Evolutionary conservation across 2,113 vertebrate species (phyloP).

Genomic region (Mohoua ochrocephala): DNA sequence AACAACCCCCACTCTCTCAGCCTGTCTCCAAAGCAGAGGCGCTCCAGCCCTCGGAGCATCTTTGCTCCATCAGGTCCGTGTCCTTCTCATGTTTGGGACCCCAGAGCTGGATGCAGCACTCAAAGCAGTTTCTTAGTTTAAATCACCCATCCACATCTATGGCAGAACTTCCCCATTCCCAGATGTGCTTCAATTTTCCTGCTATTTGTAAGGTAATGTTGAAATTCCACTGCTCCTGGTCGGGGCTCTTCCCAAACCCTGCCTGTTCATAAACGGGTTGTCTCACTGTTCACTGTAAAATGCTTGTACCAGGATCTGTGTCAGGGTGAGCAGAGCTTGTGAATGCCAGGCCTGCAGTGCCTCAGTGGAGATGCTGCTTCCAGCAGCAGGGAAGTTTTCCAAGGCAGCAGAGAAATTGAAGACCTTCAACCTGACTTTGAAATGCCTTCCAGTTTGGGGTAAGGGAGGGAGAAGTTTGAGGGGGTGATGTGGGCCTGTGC

Average conservation of each 20-base stretch:
- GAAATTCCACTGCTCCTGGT: background rate
- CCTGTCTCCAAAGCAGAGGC: background rate
- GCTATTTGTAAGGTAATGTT: accelerated
- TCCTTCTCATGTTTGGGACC: background rate
- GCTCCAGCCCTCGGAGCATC: background rate
- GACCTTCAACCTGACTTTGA: background rate
- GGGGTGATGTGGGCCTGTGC: background rate
- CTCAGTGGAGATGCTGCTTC: background rate
- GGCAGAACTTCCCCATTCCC: background rate
- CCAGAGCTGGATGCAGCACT: background rate
- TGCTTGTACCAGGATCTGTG: background rate
- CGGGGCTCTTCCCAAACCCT: background rate
- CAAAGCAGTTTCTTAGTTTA: background rate
- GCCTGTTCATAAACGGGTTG: background rate
- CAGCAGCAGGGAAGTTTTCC: background rate
- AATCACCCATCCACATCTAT: background rate
- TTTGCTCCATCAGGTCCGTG: background rate
- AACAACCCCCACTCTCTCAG: background rate
- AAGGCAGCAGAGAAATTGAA: background rate
- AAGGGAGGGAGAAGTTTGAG: background rate
- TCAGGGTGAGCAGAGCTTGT: accelerated
- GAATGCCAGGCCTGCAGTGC: background rate
- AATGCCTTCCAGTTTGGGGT: background rate
- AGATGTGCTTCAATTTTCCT: background rate
- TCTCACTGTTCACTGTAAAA: background rate